A percentile compares a stretch with the other conserved stretches of the same genome.
phyloP scores from a whole-genome alignment of 2,113 vertebrate genomes.

The Bufo gargarizans region DNA sequence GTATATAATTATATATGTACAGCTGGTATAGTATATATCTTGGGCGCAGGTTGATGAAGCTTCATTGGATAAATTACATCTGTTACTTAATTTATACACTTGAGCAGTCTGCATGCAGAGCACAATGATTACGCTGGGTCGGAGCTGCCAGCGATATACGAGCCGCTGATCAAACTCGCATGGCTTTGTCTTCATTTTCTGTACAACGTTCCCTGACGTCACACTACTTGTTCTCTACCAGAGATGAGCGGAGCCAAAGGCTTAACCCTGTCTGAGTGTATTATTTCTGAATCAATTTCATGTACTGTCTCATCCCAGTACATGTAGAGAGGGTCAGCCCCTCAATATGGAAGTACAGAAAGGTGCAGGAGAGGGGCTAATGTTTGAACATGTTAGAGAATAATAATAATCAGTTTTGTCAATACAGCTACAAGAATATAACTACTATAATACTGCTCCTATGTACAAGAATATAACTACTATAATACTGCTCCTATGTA shows the following conservation, averaged over 20 bases:
- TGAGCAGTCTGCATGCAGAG: not conserved
- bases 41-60: not conserved
- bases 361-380: too few species aligned
- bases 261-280: not conserved
- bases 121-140: slow-evolving; percentile 17
- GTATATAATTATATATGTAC: not conserved
- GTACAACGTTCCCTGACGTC: slow-evolving; percentile 21
- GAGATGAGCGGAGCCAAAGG: not conserved
- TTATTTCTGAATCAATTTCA: too few species aligned
- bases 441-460: too few species aligned
- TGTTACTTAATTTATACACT: not conserved
- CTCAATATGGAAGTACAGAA: too few species aligned
- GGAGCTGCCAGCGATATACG: slow-evolving; percentile 11
- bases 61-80: not conserved
- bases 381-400: too few species aligned
- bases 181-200: slow-evolving; percentile 11
- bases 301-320: not conserved
- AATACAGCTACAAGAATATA: too few species aligned
- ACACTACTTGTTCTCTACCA: not conserved
- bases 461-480: too few species aligned
- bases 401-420: too few species aligned
- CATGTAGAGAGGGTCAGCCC: too few species aligned
- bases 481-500: not conserved
- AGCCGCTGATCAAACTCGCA: not conserved
- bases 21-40: not conserved